Base-by-base conservation (phyloP, 2,113 vertebrate species). In the Ivindomyrus marchei region DNA sequence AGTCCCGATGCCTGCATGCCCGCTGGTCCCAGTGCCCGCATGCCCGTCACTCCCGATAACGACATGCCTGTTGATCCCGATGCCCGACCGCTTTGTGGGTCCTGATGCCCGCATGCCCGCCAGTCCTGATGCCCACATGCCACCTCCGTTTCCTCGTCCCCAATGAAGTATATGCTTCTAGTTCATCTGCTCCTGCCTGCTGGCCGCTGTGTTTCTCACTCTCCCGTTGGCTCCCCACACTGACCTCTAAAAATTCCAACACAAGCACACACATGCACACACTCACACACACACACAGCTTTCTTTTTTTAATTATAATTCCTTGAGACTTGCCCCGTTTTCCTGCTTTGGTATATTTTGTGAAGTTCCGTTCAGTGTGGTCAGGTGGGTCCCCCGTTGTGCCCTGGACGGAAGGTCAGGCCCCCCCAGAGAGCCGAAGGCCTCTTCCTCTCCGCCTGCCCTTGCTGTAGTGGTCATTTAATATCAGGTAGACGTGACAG, bases 231-330 rank as follows among this genome's bases (percentile, higher is more conserved):
- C 45, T 50, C 84, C 46, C 21, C 50, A 87, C n/a, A 1, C 31
- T 87, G 85, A 87, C 85, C 85, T 87, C 85, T 52, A 87, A 87
- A 39, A 31, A 85, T 17, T 85, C 21, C 24, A 74, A 15, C 85
- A n/a, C 56, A 62, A 8, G 24, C 56, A 62, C 24, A 27, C 7
- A 62, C 9, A 62, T 10, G 8, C 58, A 10, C 58, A 62, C 85
- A 86, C 42, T 31, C 17, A 83, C 31, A 45, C 80, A 83, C 31
- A 45, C 80, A 27, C 24, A 27, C 8, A 27, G n/a, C 11, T 86
- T 87, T 56, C 49, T 87, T 52, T 52, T 52, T 52, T 17, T 7
- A 13, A 87, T 31, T 36, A 52, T 50, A 19, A 53, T 52, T 52
- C 47, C 47, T 45, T 52, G 47, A 87, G 49, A 87, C 27, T 87